Conservation (phyloP, 2,888 invertebrate genomes). For the Xanthorhoe designata region DNA sequence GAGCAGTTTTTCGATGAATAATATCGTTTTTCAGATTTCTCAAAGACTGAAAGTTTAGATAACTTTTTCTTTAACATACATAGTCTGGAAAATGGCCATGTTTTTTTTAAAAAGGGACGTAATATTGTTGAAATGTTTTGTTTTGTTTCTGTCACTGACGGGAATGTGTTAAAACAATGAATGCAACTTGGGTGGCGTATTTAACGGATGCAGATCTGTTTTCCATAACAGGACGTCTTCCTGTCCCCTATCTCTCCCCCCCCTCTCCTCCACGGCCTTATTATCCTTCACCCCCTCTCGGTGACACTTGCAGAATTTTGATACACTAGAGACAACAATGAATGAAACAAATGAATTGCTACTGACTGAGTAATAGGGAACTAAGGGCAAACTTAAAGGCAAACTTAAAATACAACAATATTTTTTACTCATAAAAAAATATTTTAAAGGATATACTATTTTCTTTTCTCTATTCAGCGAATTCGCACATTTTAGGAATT, state of each 20-base stretch:
- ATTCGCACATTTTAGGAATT: too few species aligned
- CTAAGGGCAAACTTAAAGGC: background rate
- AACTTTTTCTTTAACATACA: background rate
- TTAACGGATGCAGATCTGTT: conserved; percentile 59
- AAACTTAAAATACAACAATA: background rate
- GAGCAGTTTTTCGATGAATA: too few species aligned
- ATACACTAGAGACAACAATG: conserved; percentile 56
- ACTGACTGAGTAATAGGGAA: background rate
- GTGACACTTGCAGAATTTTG: conserved; percentile 77
- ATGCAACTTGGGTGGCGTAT: conserved; percentile 68
- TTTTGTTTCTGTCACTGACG: background rate
- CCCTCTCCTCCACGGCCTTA: conserved; percentile 30
- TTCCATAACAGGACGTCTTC: conserved; percentile 71
- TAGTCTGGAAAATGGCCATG: background rate
- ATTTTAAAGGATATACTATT: too few species aligned
- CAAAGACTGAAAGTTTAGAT: background rate
- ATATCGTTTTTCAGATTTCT: too few species aligned
- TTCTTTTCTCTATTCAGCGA: too few species aligned
- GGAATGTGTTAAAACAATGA: conserved; percentile 20
- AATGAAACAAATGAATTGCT: conserved; percentile 49
- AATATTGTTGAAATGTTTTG: background rate
- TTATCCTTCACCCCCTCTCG: conserved; percentile 44
- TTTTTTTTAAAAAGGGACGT: background rate
- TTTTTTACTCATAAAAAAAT: background rate
- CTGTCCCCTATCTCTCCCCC: conserved; percentile 55